A percentile compares a stretch with the other conserved stretches of the same genome.
phyloP scores from a whole-genome alignment of 2,888 invertebrate species.

The Heliconius erato region DNA sequence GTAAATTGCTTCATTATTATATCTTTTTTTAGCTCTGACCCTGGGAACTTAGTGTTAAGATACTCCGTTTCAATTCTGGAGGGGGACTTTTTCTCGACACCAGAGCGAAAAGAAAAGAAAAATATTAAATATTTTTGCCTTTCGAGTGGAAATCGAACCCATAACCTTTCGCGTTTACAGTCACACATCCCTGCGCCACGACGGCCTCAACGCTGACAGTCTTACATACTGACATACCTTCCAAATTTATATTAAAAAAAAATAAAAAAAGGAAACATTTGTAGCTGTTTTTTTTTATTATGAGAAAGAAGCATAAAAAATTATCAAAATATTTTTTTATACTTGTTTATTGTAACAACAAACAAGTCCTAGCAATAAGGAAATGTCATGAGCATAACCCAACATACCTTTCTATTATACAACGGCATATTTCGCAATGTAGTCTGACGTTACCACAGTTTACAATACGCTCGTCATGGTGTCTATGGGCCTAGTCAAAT shows the following conservation, averaged over 20 bases:
- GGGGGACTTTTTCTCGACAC: neutral
- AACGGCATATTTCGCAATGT: slow-evolving; percentile 6
- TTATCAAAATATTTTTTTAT: neutral
- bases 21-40: neutral
- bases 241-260: no score
- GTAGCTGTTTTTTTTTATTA: no score
- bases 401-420: slow-evolving; percentile 2
- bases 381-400: neutral
- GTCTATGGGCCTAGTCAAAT: slow-evolving; percentile 29
- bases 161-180: neutral
- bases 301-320: no score
- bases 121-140: neutral
- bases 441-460: slow-evolving; percentile 3
- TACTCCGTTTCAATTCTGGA: neutral
- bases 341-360: neutral
- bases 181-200: neutral
- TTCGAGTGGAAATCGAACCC: neutral
- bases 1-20: slow-evolving; percentile 1
- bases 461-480: slow-evolving; percentile 24
- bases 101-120: neutral
- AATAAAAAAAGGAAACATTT: no score
- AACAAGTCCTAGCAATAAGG: slow-evolving; percentile 13
- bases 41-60: neutral
- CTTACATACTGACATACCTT: no score
- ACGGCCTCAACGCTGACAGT: neutral